These are phyloP conservation scores for Aphaenogaster ashmeadi DNA, from an alignment of 1,140 invertebrate genomes.

Conservation along the genomic window DNA sequence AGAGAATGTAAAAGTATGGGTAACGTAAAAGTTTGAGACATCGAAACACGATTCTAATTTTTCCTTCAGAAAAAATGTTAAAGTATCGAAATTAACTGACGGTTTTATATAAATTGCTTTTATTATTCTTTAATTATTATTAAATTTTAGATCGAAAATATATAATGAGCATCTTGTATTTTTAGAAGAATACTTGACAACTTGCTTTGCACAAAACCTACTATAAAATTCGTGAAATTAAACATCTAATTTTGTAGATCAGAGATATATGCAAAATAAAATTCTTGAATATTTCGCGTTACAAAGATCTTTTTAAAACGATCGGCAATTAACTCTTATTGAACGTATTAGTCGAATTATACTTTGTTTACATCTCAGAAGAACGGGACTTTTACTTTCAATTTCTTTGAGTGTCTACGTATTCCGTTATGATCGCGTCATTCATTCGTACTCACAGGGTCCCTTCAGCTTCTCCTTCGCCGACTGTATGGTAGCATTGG, in stretches of 20 bases:
- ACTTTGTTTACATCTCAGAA: background rate
- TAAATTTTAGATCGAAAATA: background rate
- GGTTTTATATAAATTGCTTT: background rate
- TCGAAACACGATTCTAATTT: background rate
- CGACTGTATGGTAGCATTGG: slow-evolving; percentile 67
- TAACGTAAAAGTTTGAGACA: background rate
- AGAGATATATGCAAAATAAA: background rate
- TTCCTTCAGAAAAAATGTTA: background rate
- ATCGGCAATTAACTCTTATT: background rate
- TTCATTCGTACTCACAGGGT: slow-evolving; percentile 71
- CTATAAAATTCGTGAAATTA: background rate
- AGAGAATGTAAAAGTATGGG: background rate
- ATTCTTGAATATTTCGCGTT: background rate
- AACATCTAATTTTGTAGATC: background rate
- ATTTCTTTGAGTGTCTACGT: background rate
- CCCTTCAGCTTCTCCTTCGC: slow-evolving; percentile 75
- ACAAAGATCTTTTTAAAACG: background rate
- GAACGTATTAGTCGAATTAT: background rate
- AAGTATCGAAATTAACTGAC: background rate
- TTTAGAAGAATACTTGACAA: background rate
- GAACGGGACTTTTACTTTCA: background rate
- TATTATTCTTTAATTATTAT: background rate
- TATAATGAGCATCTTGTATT: background rate
- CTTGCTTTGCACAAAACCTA: background rate
- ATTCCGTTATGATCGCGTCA: background rate